A percentile compares a stretch with the other conserved stretches of the same genome.
phyloP scores from a whole-genome alignment of 2,888 invertebrate species.

The Erannis defoliaria region DNA sequence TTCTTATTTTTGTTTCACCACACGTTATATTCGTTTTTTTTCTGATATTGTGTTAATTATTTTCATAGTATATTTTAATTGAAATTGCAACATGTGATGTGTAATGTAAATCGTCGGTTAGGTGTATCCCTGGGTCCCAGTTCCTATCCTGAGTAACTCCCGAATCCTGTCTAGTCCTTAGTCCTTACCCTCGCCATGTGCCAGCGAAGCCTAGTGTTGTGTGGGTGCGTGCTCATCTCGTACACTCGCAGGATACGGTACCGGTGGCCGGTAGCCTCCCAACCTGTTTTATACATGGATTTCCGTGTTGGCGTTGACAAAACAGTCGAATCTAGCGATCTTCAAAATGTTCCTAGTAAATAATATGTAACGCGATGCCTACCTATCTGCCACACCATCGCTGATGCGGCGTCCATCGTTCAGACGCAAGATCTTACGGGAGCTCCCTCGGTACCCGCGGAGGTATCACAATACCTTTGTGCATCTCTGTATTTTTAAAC shows the following conservation, averaged over 20 bases:
- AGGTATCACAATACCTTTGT: constrained; percentile 55
- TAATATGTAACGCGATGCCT: background rate
- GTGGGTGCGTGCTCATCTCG: constrained; percentile 57
- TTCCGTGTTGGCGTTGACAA: background rate
- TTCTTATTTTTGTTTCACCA: constrained; percentile 65
- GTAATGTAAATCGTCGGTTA: constrained; percentile 40
- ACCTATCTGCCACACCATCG: background rate
- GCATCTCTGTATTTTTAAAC: constrained; percentile 57
- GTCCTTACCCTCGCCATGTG: constrained; percentile 81
- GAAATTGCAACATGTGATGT: constrained; percentile 33
- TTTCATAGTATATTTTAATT: constrained; percentile 41
- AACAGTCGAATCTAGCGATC: background rate
- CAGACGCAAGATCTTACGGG: constrained; percentile 41
- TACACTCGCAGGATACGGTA: constrained; percentile 3
- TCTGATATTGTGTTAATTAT: constrained; percentile 48
- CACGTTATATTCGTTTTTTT: constrained; percentile 53
- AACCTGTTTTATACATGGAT: background rate
- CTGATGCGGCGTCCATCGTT: constrained; percentile 21
- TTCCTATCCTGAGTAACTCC: constrained; percentile 80
- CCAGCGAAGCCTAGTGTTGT: constrained; percentile 77
- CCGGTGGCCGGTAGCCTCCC: constrained; percentile 7
- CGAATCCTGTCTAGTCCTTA: constrained; percentile 83
- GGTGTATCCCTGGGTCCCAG: constrained; percentile 60
- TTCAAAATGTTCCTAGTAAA: background rate
- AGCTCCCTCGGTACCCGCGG: constrained; percentile 62